A percentile compares a stretch with the other conserved stretches of the same genome.
Conservation (phyloP, 2,113 vertebrate species). For the Tragelaphus imberbis region DNA sequence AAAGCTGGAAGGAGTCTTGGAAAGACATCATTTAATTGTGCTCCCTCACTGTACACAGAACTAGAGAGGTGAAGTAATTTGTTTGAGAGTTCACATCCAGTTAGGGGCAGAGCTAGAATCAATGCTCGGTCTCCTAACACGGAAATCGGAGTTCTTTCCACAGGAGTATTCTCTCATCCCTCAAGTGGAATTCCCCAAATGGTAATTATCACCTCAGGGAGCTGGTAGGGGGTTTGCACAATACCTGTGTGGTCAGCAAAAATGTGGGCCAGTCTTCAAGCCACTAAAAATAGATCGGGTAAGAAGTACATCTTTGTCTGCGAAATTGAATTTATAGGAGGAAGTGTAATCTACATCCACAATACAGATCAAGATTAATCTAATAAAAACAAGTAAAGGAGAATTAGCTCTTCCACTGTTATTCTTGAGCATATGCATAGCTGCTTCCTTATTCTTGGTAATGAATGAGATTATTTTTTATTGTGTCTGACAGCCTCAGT, state of each 20-base stretch:
- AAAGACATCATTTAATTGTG: background rate
- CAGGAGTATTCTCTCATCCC: background rate
- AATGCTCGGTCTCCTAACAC: background rate
- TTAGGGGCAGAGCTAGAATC: background rate
- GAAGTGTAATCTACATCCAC: constrained; percentile 43
- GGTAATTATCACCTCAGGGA: constrained; percentile 39
- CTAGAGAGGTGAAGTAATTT: background rate
- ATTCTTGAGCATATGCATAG: constrained; percentile 24
- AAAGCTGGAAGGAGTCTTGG: background rate
- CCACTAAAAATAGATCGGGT: constrained; percentile 17
- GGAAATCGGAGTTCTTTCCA: background rate
- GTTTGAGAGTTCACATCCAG: constrained; percentile 7
- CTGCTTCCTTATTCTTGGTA: constrained; percentile 15
- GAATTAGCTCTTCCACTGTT: constrained; percentile 44
- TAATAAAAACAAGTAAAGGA: constrained; percentile 49
- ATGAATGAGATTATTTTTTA: constrained; percentile 3
- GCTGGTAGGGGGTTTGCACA: background rate
- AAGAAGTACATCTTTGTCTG: constrained; percentile 14
- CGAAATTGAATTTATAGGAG: constrained; percentile 44
- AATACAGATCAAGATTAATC: constrained; percentile 42
- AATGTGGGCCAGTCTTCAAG: constrained; percentile 35
- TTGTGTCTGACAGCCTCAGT: constrained; percentile 9
- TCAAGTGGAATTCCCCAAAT: constrained; percentile 21
- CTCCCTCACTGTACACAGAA: background rate
- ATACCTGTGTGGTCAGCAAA: constrained; percentile 38